Evolutionary conservation across 1,140 invertebrate species (phyloP).

Genomic region (Nixonia krombeini): DNA sequence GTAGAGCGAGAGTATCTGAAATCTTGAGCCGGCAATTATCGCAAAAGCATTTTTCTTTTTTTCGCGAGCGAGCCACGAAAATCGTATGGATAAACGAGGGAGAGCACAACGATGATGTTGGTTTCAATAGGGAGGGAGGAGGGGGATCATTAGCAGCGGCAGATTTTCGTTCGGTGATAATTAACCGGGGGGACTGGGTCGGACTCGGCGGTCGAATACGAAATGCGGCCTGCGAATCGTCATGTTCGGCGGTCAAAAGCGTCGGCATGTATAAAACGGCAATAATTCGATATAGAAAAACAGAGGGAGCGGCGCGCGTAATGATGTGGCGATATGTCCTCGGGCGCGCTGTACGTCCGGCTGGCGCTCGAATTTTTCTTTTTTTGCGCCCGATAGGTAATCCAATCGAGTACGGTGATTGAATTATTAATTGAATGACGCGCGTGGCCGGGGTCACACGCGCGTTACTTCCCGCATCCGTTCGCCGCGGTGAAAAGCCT

Average conservation of each 20-base stretch:
- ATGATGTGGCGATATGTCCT: slow-evolving; percentile 54
- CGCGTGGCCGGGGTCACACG: slow-evolving; percentile 60
- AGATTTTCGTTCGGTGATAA: slow-evolving; percentile 50
- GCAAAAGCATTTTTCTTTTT: too few species aligned
- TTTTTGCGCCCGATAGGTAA: slow-evolving; percentile 61
- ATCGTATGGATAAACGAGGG: too few species aligned
- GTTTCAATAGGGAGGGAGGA: too few species aligned
- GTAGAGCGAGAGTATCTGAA: too few species aligned
- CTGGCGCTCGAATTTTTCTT: slow-evolving; percentile 48
- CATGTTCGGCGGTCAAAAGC: slow-evolving; percentile 54
- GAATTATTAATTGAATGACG: slow-evolving; percentile 71
- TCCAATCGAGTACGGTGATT: slow-evolving; percentile 68
- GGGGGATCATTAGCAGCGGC: slow-evolving; percentile 53
- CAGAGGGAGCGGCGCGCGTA: slow-evolving; percentile 48
- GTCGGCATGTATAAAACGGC: slow-evolving; percentile 53
- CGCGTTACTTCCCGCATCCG: slow-evolving; percentile 33
- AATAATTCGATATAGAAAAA: slow-evolving; percentile 64
- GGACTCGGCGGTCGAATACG: slow-evolving; percentile 38
- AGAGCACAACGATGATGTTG: too few species aligned
- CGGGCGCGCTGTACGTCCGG: slow-evolving; percentile 25
- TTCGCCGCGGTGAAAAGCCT: slow-evolving; percentile 13
- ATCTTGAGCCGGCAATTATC: too few species aligned
- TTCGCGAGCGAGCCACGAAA: too few species aligned
- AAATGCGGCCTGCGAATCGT: slow-evolving; percentile 48
- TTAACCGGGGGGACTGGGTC: slow-evolving; percentile 48